Conservation (phyloP, 2,888 invertebrate species). For the Pterostichus niger region DNA sequence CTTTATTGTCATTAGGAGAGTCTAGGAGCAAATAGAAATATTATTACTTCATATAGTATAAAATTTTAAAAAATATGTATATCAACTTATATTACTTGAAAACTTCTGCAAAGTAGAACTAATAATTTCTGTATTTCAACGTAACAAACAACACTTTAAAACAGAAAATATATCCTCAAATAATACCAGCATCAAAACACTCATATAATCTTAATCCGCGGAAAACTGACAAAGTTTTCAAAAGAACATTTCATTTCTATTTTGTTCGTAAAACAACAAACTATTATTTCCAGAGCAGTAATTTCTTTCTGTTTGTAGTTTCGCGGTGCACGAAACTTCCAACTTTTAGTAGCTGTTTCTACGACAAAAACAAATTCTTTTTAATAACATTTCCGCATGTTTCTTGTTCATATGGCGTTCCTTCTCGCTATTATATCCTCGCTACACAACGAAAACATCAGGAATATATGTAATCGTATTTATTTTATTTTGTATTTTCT, state of each 20-base stretch:
- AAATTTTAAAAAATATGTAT: too few relatives aligned
- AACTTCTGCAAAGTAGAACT: slow-evolving; percentile 7
- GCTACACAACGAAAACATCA: slow-evolving; percentile 6
- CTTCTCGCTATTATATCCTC: slow-evolving; percentile 1
- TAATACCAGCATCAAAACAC: slow-evolving; percentile 38
- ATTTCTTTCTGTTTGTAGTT: slow-evolving; percentile 18
- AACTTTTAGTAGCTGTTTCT: slow-evolving; percentile 18
- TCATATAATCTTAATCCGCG: slow-evolving; percentile 41
- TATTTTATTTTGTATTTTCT: slow-evolving; percentile 17
- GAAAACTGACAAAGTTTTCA: slow-evolving; percentile 44
- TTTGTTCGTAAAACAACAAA: slow-evolving; percentile 41
- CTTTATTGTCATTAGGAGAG: too few relatives aligned
- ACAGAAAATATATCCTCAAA: slow-evolving; percentile 22
- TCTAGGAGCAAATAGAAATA: too few relatives aligned
- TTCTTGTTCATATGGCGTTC: slow-evolving; percentile 37
- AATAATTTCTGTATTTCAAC: slow-evolving; percentile 3
- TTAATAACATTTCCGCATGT: slow-evolving; percentile 46
- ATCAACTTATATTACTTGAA: too few relatives aligned
- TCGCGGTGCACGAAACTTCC: slow-evolving; percentile 22
- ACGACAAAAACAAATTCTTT: slow-evolving; percentile 46
- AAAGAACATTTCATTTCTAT: slow-evolving; percentile 43
- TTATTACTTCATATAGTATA: too few relatives aligned
- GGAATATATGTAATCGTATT: slow-evolving; percentile 6
- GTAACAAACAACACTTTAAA: slow-evolving; percentile 21
- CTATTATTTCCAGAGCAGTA: slow-evolving; percentile 31